These are phyloP conservation scores for Trematocara zebra DNA, from an alignment of 2,113 vertebrate species.

Conservation along the genomic window DNA sequence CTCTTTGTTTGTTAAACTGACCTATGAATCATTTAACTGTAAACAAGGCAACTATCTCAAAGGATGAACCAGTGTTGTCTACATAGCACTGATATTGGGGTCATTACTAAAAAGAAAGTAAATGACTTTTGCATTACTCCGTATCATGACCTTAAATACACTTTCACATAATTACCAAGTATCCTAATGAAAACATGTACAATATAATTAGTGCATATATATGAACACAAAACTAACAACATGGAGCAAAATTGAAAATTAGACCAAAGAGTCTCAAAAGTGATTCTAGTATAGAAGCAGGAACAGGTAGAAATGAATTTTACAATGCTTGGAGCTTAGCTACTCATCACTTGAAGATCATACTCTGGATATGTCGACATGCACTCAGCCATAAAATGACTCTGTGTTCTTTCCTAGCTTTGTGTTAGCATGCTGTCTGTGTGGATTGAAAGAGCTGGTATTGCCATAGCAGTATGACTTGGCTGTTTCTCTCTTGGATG, in stretches of 20 bases:
- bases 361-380: not conserved
- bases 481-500: not conserved
- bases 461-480: not conserved
- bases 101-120: not conserved
- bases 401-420: not conserved
- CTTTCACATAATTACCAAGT: not conserved
- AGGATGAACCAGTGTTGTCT: not conserved
- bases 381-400: not conserved
- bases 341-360: not conserved
- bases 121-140: not conserved
- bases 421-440: not conserved
- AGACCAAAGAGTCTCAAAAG: not conserved
- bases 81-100: not conserved
- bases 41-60: not conserved
- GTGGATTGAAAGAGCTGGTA: not conserved
- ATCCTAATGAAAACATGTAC: not conserved
- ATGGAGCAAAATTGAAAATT: not conserved
- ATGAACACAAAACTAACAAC: not conserved
- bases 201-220: not conserved
- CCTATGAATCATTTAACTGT: not conserved
- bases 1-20: not conserved
- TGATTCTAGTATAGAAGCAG: not conserved
- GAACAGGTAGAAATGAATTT: not conserved
- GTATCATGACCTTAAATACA: not conserved
- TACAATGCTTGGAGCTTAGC: not conserved